phyloP scores from a whole-genome alignment of 23 tunicate species.

The Ascidia mentula region DNA sequence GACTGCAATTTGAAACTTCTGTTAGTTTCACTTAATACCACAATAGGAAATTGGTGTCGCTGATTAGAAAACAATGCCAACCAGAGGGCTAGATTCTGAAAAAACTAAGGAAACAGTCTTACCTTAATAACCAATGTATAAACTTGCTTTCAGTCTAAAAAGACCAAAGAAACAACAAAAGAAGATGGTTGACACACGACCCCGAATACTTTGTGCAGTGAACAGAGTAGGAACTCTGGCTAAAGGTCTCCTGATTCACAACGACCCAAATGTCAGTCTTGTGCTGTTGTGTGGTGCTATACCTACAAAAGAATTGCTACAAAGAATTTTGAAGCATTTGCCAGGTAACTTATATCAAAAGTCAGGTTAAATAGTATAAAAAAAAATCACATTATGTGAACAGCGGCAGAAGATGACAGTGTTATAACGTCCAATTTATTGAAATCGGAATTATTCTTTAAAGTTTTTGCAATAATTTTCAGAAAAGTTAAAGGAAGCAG shows the following conservation, averaged over 20 bases:
- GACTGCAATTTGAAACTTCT: too few relatives aligned
- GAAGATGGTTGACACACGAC: constrained; percentile 68
- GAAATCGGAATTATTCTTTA: neutral
- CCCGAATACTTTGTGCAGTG: constrained; percentile 82
- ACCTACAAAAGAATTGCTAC: constrained; percentile 67
- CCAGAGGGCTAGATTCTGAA: too few relatives aligned
- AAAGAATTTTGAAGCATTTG: constrained; percentile 65
- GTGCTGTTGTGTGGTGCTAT: constrained; percentile 73
- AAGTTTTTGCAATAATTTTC: neutral
- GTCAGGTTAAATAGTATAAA: neutral
- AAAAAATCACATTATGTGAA: neutral
- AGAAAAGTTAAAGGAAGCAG: constrained; percentile 57
- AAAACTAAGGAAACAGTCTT: too few relatives aligned
- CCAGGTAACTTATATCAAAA: constrained; percentile 56
- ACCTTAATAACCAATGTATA: too few relatives aligned
- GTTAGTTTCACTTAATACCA: too few relatives aligned
- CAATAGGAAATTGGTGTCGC: too few relatives aligned
- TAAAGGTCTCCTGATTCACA: constrained; percentile 85
- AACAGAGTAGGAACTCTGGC: constrained; percentile 81
- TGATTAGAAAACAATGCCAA: too few relatives aligned
- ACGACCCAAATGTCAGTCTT: constrained; percentile 46
- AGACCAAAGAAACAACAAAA: constrained; percentile 78
- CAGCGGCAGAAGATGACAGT: neutral
- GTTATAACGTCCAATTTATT: neutral
- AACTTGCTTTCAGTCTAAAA: constrained; percentile 69